Evolutionary conservation across 2,113 vertebrate genomes (phyloP).

Genomic region (Pseudorectes ferrugineus): DNA sequence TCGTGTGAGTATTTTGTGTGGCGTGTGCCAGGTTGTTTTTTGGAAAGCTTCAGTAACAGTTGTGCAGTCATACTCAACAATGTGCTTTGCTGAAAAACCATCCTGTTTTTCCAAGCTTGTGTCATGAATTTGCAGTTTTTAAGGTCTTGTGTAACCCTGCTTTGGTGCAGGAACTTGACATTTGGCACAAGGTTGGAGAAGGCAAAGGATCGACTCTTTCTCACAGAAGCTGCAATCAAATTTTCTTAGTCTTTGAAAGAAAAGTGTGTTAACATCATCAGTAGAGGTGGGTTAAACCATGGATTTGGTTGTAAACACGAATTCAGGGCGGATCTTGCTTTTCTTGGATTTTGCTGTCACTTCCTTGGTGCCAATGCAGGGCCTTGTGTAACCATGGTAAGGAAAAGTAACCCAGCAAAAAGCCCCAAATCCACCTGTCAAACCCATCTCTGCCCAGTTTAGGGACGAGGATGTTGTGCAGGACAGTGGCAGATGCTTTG

Average conservation of each 20-base stretch:
- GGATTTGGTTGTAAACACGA: neutral
- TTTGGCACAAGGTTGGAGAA: neutral
- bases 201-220: neutral
- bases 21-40: neutral
- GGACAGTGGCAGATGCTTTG: neutral
- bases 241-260: neutral
- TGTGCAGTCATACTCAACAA: neutral
- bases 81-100: neutral
- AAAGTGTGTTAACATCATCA: rapidly evolving
- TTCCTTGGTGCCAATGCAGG: neutral
- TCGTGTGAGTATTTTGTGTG: neutral
- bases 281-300: neutral
- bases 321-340: neutral
- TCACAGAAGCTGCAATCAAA: neutral
- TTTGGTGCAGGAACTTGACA: neutral
- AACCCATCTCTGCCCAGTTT: neutral
- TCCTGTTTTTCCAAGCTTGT: neutral
- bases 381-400: neutral
- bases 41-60: neutral
- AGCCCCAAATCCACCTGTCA: rapidly evolving
- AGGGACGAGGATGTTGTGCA: neutral
- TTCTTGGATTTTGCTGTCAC: neutral
- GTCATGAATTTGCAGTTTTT: neutral
- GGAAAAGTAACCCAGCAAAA: neutral
- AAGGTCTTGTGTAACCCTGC: neutral